phyloP scores from a whole-genome alignment of 2,888 invertebrate genomes.

The Arrhopalites spinosus region DNA sequence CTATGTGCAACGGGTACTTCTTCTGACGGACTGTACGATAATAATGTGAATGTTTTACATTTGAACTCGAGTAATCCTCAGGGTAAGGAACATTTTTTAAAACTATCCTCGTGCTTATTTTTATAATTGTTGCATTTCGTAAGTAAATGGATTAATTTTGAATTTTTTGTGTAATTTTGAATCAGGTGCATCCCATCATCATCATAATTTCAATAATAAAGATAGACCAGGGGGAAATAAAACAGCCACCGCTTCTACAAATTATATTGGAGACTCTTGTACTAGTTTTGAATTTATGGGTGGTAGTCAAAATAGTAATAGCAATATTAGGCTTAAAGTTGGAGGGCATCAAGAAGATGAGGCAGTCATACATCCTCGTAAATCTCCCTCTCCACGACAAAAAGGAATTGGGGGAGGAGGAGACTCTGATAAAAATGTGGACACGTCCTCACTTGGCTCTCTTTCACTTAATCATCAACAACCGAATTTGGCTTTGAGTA shows the following conservation, averaged over 20 bases:
- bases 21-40: conserved; percentile 40
- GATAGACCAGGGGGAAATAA: background rate
- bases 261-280: conserved; percentile 47
- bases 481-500: background rate
- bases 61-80: background rate
- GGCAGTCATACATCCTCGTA: background rate
- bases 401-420: background rate
- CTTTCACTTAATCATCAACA: background rate
- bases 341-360: background rate
- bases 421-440: background rate
- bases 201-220: conserved; percentile 5
- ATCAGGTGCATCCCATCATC: background rate
- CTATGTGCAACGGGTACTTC: conserved; percentile 37
- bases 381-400: conserved; percentile 5
- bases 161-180: background rate
- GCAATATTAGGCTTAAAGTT: conserved; percentile 13
- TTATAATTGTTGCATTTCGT: background rate
- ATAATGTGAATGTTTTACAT: conserved; percentile 30
- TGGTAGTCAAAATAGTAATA: conserved; percentile 32
- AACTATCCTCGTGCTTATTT: too few species aligned
- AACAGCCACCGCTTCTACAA: conserved; percentile 21
- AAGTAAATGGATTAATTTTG: background rate
- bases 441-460: background rate
- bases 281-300: conserved; percentile 45
- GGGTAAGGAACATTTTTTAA: background rate